These are phyloP conservation scores for Cerastis rubricosa DNA, from an alignment of 2,888 invertebrate species.

Conservation along the genomic window DNA sequence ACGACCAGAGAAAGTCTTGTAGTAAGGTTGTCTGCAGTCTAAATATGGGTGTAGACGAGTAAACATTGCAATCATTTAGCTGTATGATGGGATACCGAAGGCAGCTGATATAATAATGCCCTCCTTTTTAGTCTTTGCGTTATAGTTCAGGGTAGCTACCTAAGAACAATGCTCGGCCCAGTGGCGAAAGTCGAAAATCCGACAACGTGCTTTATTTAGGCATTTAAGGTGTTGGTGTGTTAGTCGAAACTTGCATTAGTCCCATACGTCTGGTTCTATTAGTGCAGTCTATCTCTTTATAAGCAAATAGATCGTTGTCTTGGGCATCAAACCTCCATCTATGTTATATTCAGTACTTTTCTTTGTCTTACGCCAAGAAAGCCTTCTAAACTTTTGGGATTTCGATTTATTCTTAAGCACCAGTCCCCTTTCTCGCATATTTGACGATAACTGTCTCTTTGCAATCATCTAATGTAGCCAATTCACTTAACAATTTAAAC, in stretches of 20 bases:
- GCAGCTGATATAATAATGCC: neutral
- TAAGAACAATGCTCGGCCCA: neutral
- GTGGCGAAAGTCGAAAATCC: neutral
- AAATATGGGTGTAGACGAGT: conserved; percentile 10
- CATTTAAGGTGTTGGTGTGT: neutral
- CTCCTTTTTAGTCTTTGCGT: neutral
- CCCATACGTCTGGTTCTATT: neutral
- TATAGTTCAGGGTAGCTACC: neutral
- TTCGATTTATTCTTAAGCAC: neutral
- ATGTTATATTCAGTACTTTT: neutral
- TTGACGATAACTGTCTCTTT: neutral
- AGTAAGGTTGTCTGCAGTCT: conserved; percentile 9
- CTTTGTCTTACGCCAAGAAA: neutral
- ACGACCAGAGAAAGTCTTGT: conserved; percentile 49
- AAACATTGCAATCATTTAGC: conserved; percentile 6
- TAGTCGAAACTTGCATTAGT: neutral
- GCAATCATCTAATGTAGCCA: neutral
- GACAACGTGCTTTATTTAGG: neutral
- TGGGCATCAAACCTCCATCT: neutral
- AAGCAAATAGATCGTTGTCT: neutral
- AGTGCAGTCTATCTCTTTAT: neutral
- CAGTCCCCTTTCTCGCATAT: neutral
- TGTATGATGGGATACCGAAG: neutral
- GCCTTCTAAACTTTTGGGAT: neutral
- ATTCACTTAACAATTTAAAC: conserved; percentile 12